Evolutionary conservation across 2,888 invertebrate genomes (phyloP).

Genomic region (Andrena fulva): DNA sequence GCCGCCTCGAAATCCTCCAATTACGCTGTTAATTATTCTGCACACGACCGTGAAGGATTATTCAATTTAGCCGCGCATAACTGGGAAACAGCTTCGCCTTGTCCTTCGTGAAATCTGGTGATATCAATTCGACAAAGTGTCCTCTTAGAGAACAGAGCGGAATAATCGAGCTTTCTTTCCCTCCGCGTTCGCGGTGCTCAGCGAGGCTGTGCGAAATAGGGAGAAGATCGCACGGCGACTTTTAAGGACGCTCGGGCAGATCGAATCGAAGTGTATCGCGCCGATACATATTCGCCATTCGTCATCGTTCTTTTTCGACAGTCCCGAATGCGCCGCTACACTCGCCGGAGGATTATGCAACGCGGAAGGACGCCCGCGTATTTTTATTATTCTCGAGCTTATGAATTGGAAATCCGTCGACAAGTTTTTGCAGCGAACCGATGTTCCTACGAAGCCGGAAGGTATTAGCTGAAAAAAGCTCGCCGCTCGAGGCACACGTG

Average conservation of each 20-base stretch:
- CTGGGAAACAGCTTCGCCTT: constrained; percentile 12
- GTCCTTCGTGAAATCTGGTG: background rate
- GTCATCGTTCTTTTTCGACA: constrained; percentile 46
- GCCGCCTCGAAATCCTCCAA: constrained; percentile 10
- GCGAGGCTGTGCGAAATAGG: background rate
- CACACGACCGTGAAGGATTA: constrained; percentile 31
- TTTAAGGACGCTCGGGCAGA: background rate
- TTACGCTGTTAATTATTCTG: constrained; percentile 31
- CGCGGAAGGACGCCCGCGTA: background rate
- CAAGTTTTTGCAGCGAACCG: constrained; percentile 2
- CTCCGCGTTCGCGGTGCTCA: background rate
- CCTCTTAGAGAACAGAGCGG: background rate
- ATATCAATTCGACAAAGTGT: background rate
- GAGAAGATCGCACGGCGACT: background rate
- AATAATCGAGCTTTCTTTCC: background rate
- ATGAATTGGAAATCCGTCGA: constrained; percentile 24
- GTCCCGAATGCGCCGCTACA: constrained; percentile 29
- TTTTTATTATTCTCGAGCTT: constrained; percentile 20
- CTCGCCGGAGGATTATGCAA: constrained; percentile 15
- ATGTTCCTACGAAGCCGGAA: background rate
- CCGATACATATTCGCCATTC: constrained; percentile 13
- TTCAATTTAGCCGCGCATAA: constrained; percentile 25
- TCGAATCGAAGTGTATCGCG: constrained; percentile 25
- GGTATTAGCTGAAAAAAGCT: constrained; percentile 17
- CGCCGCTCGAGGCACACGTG: no score